Evolutionary conservation across 2,113 vertebrate genomes (phyloP), one percentile per base, ranked within the genome.

Genomic region (Clarias batrachus): DNA sequence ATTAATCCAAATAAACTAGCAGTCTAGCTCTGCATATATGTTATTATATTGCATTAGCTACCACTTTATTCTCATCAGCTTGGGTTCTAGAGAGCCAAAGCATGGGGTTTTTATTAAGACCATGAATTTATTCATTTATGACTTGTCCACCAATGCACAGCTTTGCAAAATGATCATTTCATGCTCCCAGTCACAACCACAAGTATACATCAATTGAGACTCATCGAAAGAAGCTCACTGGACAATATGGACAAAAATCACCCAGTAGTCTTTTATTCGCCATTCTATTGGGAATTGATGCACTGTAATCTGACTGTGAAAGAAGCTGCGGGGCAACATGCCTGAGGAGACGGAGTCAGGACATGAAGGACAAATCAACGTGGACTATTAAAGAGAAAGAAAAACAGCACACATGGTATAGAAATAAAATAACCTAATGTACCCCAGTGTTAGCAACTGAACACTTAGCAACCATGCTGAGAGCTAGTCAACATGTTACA

Each of bases 321-420:
- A 17, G 33, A 81, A 81, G 59, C 33, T 41, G 0, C 5, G 27
- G 23, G 21, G 21, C 23, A 65, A 19, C 25, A 16, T 66, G 25
- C 62, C 62, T 82, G 81, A 1, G 41, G 41, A 52, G 73, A 77
- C 25, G 8, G 16, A 25, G 13, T 63, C 23, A 48, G 83, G 33
- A 84, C 23, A 48, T 76, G 68, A 76, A 85, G 37, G 57, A 85
- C 21, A 85, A 85, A 74, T 74, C 71, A 52, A 63, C 37, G 62
- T 62, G 37, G 71, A 63, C 17, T 74, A 74, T n/a, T 48, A 85
- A 48, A 54, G 10, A 77, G n/a, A 30, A 48, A 84, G 14, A 48
- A 59, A 7, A 77, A 12, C n/a, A 65, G 33, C n/a, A 54, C 17
- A 25, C 77, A 23, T 12, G 48, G 33, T 3, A 1, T 11, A 27